Base-by-base conservation (phyloP, 1,140 invertebrate species). In the Macrotrachela quadricornifera region DNA sequence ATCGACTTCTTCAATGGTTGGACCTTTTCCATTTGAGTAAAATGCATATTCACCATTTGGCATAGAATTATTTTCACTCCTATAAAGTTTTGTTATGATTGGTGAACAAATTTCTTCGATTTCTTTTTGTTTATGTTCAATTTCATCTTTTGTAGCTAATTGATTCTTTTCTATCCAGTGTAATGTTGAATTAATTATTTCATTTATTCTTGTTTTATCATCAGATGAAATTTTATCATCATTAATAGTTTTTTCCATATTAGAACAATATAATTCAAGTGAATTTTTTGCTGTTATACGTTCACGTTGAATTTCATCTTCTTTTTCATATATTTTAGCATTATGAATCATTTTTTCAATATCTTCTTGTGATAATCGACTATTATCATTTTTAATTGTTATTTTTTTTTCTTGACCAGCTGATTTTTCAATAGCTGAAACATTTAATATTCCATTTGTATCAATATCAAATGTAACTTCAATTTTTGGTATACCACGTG, bases 381-480 rank as follows among this genome's bases (percentile, higher is more conserved):
- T 70, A 57, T 72, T 71, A 57, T 74, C 71, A 56, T 74, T 74
- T 15, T 64, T 71, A 51, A 74, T 74, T 17, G 67, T 70, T 37
- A 74, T 71, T 46, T 68, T 61, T 12, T 83, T 80, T 1, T 76
- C 76, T 16, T 49, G 46, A 12, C 81, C 81, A 3, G 80, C 82
- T 52, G 79, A 80, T 57, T 71, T 77, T 57, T 85, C 83, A 61
- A 77, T 75, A 10, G 83, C 83, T 4, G 77, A 78, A 0, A 86
- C 83, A 63, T 81, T 79, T 1, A 71, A 50, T 53, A 84, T 84
- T 68, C 81, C 81, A 62, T 83, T 82, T 10, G 80, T 79, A 58
- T 83, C 81, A 45, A 83, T 69, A 62, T 83, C 80, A 59, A 83
- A 84, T 1, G 79, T 79, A 2, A 87, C 82, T 67, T 85, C 82